Base-by-base conservation (phyloP, 2,113 vertebrate genomes). In the Hirundichthys speculiger region DNA sequence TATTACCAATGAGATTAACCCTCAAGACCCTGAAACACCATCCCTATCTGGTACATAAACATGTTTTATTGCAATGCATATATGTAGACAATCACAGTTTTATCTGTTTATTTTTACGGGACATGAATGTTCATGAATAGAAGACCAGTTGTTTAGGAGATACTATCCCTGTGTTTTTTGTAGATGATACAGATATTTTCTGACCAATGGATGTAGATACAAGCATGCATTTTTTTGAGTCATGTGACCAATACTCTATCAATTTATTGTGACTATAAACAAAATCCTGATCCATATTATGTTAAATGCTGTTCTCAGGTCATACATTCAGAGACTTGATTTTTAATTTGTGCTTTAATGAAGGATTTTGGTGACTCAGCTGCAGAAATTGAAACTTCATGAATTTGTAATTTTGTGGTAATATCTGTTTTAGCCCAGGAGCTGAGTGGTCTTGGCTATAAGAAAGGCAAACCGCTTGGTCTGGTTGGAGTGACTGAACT, bases 401-500 rank as follows among this genome's bases (percentile, higher is more conserved):
- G 4, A 56, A 55, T 9, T 5, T 34, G 3, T 47, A 43, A n/a
- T 2, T 42, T 48, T 52, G 18, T 64, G 5, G 10, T 42, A 0
- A 71, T 69, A 21, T 71, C 2, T 48, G 1, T 81, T 94, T 18
- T 88, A 99, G 98, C 90, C 66, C 94, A 97, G 87, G 97, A 99
- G 75, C 93, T 99, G 57, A 95, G 94, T 79, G 95, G 95, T 6
- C 94, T 99, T 3, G 98, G 98, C 9, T 99, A 99, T 25, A 96
- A 96, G 72, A 99, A 98, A 72, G 96, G 97, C 51, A 99, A 98
- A 43, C 97, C 98, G 0, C 94, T 94, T 38, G 98, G 98, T 2
- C 79, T 99, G 75, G 96, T 99, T 57, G 98, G 98, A 3, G 98
- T 99, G 71, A 97, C 95, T 0, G 96, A 99, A 80, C 93, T 99